These are phyloP conservation scores for Arrhamphus sclerolepis DNA, from an alignment of 2,797 vertebrate genomes.

Conservation along the genomic window DNA sequence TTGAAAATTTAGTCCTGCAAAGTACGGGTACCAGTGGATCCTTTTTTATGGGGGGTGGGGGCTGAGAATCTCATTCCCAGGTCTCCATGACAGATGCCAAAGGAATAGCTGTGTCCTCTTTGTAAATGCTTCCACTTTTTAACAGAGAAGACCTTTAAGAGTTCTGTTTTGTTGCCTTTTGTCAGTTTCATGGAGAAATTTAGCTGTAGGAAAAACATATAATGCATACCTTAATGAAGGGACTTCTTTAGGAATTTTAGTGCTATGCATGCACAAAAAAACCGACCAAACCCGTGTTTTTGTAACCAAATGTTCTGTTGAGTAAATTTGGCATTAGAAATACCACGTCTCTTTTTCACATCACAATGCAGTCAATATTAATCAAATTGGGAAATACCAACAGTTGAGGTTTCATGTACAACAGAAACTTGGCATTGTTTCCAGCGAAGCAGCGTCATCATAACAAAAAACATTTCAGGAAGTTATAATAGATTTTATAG, in stretches of 20 bases:
- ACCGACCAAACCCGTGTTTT: no score
- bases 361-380: conserved; percentile 21
- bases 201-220: no score
- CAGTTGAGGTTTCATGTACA: conserved; percentile 59
- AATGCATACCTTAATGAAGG: no score
- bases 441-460: neutral
- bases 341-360: conserved; percentile 15
- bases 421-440: conserved; percentile 41
- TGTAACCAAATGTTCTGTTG: conserved; percentile 1
- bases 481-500: conserved; percentile 9
- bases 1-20: conserved; percentile 63
- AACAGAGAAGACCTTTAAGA: no score
- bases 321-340: conserved; percentile 25
- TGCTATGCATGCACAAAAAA: no score
- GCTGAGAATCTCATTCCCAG: conserved; percentile 43
- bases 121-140: conserved; percentile 24
- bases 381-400: conserved; percentile 44
- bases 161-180: no score
- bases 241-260: no score
- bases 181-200: no score
- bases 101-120: conserved; percentile 22
- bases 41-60: conserved; percentile 29
- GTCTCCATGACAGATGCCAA: conserved; percentile 46
- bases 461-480: conserved; percentile 5
- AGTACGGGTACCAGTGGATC: conserved; percentile 30